Conservation (phyloP, 30 jellyfish, hydroid and myxozoan species). For the Chrysaora quinquecirrha region DNA sequence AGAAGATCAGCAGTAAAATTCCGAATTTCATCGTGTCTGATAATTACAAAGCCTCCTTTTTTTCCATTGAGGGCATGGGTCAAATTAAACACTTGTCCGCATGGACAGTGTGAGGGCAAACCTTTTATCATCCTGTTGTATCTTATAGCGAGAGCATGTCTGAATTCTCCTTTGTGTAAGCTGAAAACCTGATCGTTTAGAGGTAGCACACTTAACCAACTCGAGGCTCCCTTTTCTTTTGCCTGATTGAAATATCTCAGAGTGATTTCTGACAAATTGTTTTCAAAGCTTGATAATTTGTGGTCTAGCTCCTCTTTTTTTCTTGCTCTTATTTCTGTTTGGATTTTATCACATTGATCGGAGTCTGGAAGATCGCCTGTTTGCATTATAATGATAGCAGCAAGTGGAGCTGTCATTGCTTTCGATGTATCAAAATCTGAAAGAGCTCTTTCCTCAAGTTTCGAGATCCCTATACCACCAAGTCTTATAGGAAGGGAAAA, state of each 20-base stretch:
- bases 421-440: constrained; percentile 2
- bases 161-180: constrained; percentile 12
- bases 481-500: constrained; percentile 12
- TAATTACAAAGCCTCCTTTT: constrained; percentile 19
- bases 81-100: neutral
- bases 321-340: neutral
- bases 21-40: neutral
- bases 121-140: neutral
- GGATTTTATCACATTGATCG: neutral
- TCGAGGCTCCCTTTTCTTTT: constrained; percentile 4
- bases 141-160: constrained; percentile 7
- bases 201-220: neutral
- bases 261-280: neutral
- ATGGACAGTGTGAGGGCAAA: constrained; percentile 17
- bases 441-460: neutral
- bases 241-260: neutral
- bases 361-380: neutral
- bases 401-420: constrained; percentile 5
- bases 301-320: neutral
- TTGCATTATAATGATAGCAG: neutral
- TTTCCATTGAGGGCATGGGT: constrained; percentile 15
- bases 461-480: constrained; percentile 11
- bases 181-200: constrained; percentile 1
- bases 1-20: neutral
- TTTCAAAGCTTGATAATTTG: neutral